Evolutionary conservation across 2,113 vertebrate species (phyloP), one percentile per base, ranked within the genome.

Genomic region (Cyphomyrus discorhynchus): DNA sequence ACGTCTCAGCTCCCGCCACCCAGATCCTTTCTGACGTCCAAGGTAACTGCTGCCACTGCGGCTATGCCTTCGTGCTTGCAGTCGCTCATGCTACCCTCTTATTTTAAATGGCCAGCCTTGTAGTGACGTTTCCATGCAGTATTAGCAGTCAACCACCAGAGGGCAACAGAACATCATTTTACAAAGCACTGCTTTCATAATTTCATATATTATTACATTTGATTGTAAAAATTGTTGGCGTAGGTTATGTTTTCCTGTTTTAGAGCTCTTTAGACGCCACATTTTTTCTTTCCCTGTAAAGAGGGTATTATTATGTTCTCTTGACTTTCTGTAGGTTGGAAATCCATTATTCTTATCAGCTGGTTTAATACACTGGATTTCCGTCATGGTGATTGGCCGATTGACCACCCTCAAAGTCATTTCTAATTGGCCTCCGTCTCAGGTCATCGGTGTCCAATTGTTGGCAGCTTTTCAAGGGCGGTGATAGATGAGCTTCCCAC

Each of bases 21-120:
- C 97, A 96, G 95, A 95, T 95, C 90, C 94, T 95, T 91, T 93
- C 95, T 94, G 97, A 97, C 93, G 94, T 95, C 92, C 94, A 96
- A 97, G 97, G 97, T 97, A 97, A 96, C 92, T 91, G 93, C 94
- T 94, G 53, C 94, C 87, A 93, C 91, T 91, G 91, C 93, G 92
- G 91, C 91, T 0, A 82, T 93, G 77, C 82, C 70, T 39, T 77
- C 31, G 9, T 15, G 39, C 27, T 70, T 66, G 39, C 42, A 5
- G 70, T 52, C 19, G 47, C 42, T 21, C 70, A 24, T 46, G 17
- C 13, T 47, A 13, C 39, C 31, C 5, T 1, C 8, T 84, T 6
- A 19, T 47, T 84, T 21, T 84, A 3, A 3, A 24, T 46, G 8
- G 62, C 13, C 62, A 6, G 0, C 8, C 42, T 88, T 17, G 8